Evolutionary conservation across 2,113 vertebrate genomes (phyloP).

Genomic region (Pluvianellus socialis): DNA sequence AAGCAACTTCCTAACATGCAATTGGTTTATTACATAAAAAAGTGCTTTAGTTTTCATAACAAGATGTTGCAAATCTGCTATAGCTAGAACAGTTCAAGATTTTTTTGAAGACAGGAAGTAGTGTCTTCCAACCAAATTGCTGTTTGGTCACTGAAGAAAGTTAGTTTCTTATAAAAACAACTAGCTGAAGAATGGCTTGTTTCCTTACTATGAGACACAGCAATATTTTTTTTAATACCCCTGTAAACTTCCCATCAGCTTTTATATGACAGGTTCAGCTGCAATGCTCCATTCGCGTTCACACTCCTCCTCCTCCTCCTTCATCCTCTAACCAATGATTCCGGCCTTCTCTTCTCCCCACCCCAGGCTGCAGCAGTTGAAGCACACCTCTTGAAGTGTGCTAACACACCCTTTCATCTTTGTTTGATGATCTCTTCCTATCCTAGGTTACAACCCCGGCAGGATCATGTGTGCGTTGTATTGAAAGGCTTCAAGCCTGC

Average conservation of each 20-base stretch:
- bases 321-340: neutral
- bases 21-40: neutral
- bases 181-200: neutral
- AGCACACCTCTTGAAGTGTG: neutral
- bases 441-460: neutral
- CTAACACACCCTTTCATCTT: neutral
- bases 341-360: neutral
- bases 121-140: neutral
- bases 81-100: neutral
- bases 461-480: neutral
- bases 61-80: neutral
- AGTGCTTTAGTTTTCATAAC: neutral
- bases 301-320: neutral
- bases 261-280: neutral
- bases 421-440: neutral
- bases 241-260: neutral
- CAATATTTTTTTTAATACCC: neutral
- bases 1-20: neutral
- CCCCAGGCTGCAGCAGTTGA: neutral
- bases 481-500: neutral
- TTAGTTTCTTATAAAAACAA: neutral
- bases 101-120: neutral
- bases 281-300: neutral
- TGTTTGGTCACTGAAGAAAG: neutral
- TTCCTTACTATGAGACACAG: neutral